phyloP scores from a whole-genome alignment of 2,797 vertebrate species.

The Schizothorax lantsangensis region DNA sequence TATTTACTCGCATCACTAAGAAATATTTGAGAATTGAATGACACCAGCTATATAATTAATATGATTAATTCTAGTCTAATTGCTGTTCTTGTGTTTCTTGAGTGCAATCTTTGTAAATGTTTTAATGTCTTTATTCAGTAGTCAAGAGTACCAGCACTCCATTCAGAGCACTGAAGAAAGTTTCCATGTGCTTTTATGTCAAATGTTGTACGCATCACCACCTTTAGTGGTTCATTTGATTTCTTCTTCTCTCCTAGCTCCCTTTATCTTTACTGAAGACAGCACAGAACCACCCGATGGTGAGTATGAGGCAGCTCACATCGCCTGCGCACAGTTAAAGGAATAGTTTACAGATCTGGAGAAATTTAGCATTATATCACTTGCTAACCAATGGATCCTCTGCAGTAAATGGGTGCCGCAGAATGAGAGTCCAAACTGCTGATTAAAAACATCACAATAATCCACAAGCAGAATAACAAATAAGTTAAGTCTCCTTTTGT shows the following conservation, averaged over 20 bases:
- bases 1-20: not conserved
- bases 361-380: not conserved
- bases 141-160: not conserved
- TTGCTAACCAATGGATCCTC: not conserved
- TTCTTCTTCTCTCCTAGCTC: slow-evolving; percentile 76
- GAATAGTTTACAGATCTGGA: not conserved
- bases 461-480: not conserved
- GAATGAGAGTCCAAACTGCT: not conserved
- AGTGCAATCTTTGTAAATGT: not conserved
- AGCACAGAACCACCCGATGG: slow-evolving; percentile 98
- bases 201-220: not conserved
- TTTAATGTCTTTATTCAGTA: not conserved
- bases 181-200: not conserved
- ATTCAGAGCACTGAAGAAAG: not conserved
- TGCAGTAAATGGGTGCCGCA: not conserved
- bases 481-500: not conserved
- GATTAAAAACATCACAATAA: not conserved
- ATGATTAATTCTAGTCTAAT: not conserved
- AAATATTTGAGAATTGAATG: not conserved
- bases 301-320: slow-evolving; percentile 71
- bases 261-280: slow-evolving; percentile 95
- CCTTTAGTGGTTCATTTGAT: not conserved
- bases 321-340: not conserved
- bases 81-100: not conserved
- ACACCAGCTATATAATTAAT: not conserved